These are phyloP conservation scores for Scaptodrosophila lebanonensis DNA, from an alignment of 1,140 invertebrate genomes.

Conservation along the genomic window DNA sequence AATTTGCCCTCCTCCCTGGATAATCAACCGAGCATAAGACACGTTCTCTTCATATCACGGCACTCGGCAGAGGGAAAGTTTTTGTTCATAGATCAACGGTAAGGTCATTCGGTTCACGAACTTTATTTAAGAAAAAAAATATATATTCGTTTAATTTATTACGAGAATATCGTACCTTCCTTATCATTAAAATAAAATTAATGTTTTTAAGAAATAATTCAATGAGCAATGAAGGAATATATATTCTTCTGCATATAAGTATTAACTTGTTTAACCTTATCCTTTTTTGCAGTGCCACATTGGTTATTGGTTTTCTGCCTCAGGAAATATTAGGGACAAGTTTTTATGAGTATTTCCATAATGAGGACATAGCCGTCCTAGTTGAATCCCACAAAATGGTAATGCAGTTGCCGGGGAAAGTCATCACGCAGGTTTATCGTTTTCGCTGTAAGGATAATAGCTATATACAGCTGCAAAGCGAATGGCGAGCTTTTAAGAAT, in stretches of 20 bases:
- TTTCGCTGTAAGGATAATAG: slow-evolving; percentile 88
- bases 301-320: slow-evolving; percentile 92
- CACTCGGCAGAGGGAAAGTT: slow-evolving; percentile 97
- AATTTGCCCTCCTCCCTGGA: slow-evolving; percentile 69
- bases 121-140: not conserved
- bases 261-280: not conserved
- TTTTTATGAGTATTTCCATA: slow-evolving; percentile 95
- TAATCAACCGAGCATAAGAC: slow-evolving; percentile 78
- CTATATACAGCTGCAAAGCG: slow-evolving; percentile 86
- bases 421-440: slow-evolving; percentile 85
- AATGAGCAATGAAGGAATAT: too few relatives aligned
- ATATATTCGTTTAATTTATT: too few relatives aligned
- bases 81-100: slow-evolving; percentile 95
- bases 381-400: slow-evolving; percentile 91
- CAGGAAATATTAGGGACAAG: slow-evolving; percentile 95
- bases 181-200: too few relatives aligned
- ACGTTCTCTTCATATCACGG: slow-evolving; percentile 87
- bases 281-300: slow-evolving; percentile 84
- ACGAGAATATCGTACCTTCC: too few relatives aligned
- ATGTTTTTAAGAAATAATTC: too few relatives aligned
- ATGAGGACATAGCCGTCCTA: slow-evolving; percentile 88
- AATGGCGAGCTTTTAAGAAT: slow-evolving; percentile 92
- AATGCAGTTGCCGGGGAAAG: slow-evolving; percentile 81
- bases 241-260: not conserved
- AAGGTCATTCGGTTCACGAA: slow-evolving; percentile 9